Conservation (phyloP, 2,797 vertebrate species). For the Tympanoctomys barrerae region DNA sequence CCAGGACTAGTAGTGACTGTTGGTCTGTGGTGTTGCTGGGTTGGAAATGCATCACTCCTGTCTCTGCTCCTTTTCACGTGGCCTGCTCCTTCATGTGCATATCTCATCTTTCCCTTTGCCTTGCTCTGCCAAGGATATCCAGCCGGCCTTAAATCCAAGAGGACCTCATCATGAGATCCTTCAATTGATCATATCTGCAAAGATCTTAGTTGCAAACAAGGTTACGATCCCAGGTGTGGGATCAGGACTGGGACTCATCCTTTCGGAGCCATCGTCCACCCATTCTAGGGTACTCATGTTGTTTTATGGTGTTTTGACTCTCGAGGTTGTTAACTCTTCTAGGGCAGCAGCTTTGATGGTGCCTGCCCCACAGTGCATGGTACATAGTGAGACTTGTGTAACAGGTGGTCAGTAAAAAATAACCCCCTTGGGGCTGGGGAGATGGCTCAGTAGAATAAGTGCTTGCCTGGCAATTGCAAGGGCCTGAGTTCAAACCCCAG, state of each 20-base stretch:
- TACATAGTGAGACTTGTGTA: accelerated
- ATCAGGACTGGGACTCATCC: accelerated
- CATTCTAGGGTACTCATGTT: accelerated
- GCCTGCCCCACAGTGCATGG: neutral
- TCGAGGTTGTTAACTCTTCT: neutral
- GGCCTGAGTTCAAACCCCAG: no score
- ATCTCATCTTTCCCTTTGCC: neutral
- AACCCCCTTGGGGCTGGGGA: no score
- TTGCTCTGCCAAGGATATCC: neutral
- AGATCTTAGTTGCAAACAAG: neutral
- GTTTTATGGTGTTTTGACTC: neutral
- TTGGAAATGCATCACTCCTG: accelerated
- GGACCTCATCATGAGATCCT: neutral
- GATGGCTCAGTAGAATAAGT: no score
- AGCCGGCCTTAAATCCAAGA: neutral
- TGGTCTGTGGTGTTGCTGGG: accelerated
- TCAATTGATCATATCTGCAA: neutral
- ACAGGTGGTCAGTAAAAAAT: no score
- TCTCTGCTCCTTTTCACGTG: neutral
- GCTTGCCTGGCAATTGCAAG: no score
- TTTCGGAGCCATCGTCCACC: neutral
- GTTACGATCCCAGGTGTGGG: neutral
- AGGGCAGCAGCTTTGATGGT: neutral
- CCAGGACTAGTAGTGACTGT: neutral
- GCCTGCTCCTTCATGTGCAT: accelerated